phyloP scores from a whole-genome alignment of 2,113 vertebrate genomes.

The Oreocharis arfaki region DNA sequence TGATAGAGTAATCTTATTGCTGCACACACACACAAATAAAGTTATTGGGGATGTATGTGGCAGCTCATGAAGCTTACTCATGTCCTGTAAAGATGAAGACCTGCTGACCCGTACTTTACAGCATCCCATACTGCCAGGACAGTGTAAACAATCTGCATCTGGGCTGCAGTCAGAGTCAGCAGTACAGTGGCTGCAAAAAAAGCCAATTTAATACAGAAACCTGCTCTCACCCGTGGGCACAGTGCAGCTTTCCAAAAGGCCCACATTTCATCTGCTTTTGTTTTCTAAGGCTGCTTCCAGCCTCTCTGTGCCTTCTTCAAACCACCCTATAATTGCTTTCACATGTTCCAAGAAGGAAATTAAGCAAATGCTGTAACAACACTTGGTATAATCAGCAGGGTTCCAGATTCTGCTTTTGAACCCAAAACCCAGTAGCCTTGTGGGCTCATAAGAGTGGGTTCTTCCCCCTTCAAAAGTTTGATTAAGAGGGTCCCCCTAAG shows the following conservation, averaged over 20 bases:
- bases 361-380: not conserved
- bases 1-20: not conserved
- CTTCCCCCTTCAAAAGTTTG: not conserved
- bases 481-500: not conserved
- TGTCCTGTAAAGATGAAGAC: not conserved
- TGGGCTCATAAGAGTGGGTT: not conserved
- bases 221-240: not conserved
- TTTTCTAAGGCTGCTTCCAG: not conserved
- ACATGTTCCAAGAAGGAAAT: not conserved
- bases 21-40: not conserved
- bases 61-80: not conserved
- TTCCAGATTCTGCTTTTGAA: not conserved
- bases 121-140: not conserved
- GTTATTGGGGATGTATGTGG: not conserved
- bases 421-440: not conserved
- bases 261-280: not conserved
- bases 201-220: not conserved
- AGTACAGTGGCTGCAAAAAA: not conserved
- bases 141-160: not conserved
- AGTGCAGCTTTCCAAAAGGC: not conserved
- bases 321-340: not conserved
- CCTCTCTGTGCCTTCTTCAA: not conserved
- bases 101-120: not conserved
- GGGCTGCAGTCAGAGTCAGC: not conserved
- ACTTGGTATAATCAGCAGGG: not conserved